A percentile compares a stretch with the other conserved stretches of the same genome.
These are phyloP conservation scores for Pelecanoides urinatrix DNA, from an alignment of 2,113 vertebrate species.

Conservation along the genomic window DNA sequence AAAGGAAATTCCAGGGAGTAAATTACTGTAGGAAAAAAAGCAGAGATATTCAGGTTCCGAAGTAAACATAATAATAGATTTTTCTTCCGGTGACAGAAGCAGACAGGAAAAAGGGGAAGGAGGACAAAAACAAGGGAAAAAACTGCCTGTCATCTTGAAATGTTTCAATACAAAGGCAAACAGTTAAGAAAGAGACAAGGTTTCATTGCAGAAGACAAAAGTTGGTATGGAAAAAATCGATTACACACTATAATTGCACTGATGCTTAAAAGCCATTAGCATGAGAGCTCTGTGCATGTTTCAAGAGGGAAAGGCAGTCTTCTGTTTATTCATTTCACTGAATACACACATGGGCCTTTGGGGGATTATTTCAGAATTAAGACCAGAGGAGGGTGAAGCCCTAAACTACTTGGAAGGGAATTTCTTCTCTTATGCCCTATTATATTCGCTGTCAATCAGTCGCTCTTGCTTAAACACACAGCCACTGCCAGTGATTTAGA, in stretches of 20 bases:
- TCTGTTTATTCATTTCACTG: constrained; percentile 29
- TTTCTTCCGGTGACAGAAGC: background rate
- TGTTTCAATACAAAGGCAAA: background rate
- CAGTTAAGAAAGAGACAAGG: background rate
- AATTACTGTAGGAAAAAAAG: background rate
- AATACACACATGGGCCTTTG: background rate
- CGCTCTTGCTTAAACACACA: background rate
- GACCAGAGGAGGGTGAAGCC: background rate
- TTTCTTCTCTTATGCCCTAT: background rate
- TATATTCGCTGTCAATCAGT: background rate
- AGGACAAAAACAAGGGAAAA: background rate
- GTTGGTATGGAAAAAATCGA: background rate
- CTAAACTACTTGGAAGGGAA: background rate
- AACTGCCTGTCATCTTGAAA: background rate
- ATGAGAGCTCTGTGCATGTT: background rate
- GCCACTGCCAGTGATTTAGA: background rate
- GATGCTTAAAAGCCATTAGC: constrained; percentile 32
- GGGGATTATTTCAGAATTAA: constrained; percentile 33
- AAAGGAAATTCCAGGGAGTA: background rate
- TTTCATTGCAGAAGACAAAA: constrained; percentile 28
- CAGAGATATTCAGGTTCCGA: background rate
- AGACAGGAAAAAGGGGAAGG: background rate
- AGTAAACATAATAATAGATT: background rate
- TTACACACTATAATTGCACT: constrained; percentile 28
- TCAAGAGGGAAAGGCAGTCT: background rate